phyloP scores from a whole-genome alignment of 1,140 invertebrate genomes.

The Heliothis virescens region DNA sequence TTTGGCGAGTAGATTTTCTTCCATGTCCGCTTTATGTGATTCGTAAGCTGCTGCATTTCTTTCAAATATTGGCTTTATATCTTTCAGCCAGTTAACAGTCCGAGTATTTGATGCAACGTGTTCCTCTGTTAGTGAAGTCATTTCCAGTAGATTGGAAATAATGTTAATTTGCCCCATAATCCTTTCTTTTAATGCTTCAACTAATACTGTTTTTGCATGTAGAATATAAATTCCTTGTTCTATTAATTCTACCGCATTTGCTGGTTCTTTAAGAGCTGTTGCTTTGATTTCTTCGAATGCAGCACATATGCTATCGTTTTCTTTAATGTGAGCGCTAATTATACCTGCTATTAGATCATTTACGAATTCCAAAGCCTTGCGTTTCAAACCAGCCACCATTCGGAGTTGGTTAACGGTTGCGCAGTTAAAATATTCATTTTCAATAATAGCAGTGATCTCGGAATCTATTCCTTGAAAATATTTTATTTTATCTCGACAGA shows the following conservation, averaged over 20 bases:
- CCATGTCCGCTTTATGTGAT: constrained; percentile 92
- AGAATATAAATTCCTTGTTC: constrained; percentile 90
- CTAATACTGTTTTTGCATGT: constrained; percentile 87
- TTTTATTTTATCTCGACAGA: constrained; percentile 87
- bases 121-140: constrained; percentile 88
- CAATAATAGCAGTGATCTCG: constrained; percentile 87
- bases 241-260: constrained; percentile 90
- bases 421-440: constrained; percentile 88
- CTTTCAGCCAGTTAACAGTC: constrained; percentile 91
- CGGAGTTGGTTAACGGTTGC: constrained; percentile 75
- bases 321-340: constrained; percentile 75
- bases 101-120: constrained; percentile 89
- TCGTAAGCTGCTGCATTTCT: constrained; percentile 91
- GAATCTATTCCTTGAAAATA: constrained; percentile 87
- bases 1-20: constrained; percentile 90
- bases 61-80: constrained; percentile 91
- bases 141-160: constrained; percentile 89
- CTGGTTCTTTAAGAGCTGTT: constrained; percentile 88
- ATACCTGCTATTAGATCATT: constrained; percentile 80
- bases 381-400: constrained; percentile 80
- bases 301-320: constrained; percentile 88
- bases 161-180: constrained; percentile 88
- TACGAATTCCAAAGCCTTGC: constrained; percentile 76
- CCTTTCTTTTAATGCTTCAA: constrained; percentile 88
- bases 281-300: constrained; percentile 88